These are phyloP conservation scores for Catharus fuscescens DNA, from an alignment of 2,113 vertebrate species.

Conservation along the genomic window DNA sequence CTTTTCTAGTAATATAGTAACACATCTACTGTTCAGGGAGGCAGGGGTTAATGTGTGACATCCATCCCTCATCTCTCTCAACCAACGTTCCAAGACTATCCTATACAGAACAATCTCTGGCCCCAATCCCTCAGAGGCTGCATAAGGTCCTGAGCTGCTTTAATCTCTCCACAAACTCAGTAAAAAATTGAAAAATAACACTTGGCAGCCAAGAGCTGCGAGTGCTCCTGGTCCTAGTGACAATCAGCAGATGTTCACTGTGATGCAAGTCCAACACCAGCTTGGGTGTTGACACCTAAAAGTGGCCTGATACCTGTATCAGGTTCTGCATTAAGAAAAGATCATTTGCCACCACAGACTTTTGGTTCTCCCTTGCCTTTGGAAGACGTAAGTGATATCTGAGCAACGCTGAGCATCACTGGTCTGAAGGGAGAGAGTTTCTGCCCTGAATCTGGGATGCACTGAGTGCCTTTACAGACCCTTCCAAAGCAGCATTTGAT, in stretches of 20 bases:
- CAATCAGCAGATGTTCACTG: rapidly evolving
- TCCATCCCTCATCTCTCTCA: neutral
- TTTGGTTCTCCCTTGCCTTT: neutral
- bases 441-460: neutral
- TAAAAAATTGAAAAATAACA: neutral
- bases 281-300: neutral
- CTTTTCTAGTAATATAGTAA: neutral
- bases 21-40: neutral
- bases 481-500: neutral
- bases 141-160: neutral
- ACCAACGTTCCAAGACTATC: neutral
- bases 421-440: neutral
- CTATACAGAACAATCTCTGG: neutral
- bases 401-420: rapidly evolving
- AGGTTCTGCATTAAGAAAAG: neutral
- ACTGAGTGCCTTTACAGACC: neutral
- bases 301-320: neutral
- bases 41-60: neutral
- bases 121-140: neutral
- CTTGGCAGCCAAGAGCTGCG: neutral
- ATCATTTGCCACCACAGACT: neutral
- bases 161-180: neutral
- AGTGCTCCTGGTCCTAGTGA: neutral
- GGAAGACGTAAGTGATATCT: neutral
- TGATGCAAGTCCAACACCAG: neutral